Conservation (phyloP, 2,888 invertebrate genomes). For the Rotaria magnacalcarata region DNA sequence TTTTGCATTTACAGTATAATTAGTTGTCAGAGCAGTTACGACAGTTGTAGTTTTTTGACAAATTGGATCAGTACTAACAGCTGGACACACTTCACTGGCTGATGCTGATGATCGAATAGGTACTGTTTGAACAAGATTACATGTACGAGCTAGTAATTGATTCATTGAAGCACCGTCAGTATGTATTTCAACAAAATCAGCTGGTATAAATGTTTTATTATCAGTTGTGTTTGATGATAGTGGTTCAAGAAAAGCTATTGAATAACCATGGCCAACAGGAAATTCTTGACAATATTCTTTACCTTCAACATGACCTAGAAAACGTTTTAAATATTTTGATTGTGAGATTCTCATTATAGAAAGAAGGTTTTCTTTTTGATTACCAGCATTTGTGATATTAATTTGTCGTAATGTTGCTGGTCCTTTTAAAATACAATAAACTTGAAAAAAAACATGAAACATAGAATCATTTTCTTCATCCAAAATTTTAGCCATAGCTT, state of each 20-base stretch:
- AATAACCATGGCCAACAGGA: background rate
- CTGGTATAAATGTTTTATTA: background rate
- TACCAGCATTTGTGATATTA: constrained; percentile 11
- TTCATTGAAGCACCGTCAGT: background rate
- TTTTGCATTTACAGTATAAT: too few species aligned
- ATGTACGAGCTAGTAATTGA: background rate
- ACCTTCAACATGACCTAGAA: background rate
- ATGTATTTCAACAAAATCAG: background rate
- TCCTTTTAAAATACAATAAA: constrained; percentile 16
- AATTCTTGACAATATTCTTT: constrained; percentile 20
- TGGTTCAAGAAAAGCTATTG: constrained; percentile 27
- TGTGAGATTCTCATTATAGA: too few species aligned
- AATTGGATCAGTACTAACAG: background rate
- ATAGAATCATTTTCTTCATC: too few species aligned
- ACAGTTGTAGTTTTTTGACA: background rate
- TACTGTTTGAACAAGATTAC: background rate
- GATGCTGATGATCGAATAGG: background rate
- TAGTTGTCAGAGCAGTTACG: background rate
- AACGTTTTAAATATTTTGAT: background rate
- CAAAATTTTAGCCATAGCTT: constrained; percentile 13
- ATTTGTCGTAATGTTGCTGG: background rate
- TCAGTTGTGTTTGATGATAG: background rate
- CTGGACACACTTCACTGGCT: background rate
- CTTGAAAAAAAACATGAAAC: background rate
- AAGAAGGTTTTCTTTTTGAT: background rate